A percentile compares a stretch with the other conserved stretches of the same genome.
Evolutionary conservation across 2,113 vertebrate genomes (phyloP).

Genomic region (Actenoides lindsayi): DNA sequence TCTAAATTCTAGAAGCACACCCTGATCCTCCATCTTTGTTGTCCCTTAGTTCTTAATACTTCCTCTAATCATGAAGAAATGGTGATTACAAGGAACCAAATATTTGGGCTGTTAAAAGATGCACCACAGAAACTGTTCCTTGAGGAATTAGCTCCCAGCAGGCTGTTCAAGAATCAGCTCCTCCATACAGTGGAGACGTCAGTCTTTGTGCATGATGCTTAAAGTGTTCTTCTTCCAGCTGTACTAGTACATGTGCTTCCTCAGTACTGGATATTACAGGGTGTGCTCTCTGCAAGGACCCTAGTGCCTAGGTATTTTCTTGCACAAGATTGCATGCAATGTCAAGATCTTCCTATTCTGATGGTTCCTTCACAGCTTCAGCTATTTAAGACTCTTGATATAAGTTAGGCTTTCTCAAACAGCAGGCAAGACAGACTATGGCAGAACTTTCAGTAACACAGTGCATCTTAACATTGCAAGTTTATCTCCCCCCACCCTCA

Average conservation of each 20-base stretch:
- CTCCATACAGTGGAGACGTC: neutral
- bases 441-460: neutral
- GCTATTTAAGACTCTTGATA: neutral
- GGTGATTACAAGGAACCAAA: neutral
- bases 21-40: neutral
- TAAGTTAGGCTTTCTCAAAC: neutral
- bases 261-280: neutral
- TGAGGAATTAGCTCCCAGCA: neutral
- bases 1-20: neutral
- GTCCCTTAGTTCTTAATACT: neutral
- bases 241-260: neutral
- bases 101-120: neutral
- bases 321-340: neutral
- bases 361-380: neutral
- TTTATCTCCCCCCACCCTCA: accelerated
- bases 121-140: neutral
- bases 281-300: neutral
- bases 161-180: neutral
- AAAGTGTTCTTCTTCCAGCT: neutral
- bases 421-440: neutral
- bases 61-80: neutral
- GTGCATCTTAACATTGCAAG: neutral
- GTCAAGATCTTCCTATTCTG: neutral
- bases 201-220: neutral
- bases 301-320: neutral